Evolutionary conservation across 2,113 vertebrate genomes (phyloP), one percentile per base, ranked within the genome.

Genomic region (Zosterops lateralis): DNA sequence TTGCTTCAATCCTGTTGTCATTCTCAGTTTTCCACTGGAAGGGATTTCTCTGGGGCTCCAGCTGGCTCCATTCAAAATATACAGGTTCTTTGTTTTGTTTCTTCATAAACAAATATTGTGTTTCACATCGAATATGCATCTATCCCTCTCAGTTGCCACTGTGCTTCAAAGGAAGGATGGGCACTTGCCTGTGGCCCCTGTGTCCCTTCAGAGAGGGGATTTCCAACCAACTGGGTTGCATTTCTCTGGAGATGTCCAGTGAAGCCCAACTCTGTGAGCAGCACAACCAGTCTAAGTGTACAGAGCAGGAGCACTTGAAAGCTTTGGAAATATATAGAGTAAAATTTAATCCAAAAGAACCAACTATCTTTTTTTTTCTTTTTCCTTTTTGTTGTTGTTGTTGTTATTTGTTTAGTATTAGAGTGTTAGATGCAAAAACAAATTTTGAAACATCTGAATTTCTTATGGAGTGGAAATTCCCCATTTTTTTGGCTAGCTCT

Each of bases 151-250:
- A 64, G 34, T 57, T 84, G 36, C 28, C 0, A 0, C 11, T 48
- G 48, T 60, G 45, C 25, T 76, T 68, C 57, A 7, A 48, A 48
- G 71, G n/a, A 85, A 36, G 26, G 25, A 12, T 12, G 31, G 34
- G 42, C 32, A 11, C 44, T 14, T 48, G 12, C 31, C 44, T 57
- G 21, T n/a, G 57, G 29, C 8, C 12, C 20, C 20, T 3, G 0
- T 32, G 22, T 29, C 53, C 32, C 17, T 36, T 10, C 3, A 2
- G 1, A 0, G 15, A 38, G 15, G 7, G 28, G 22, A 32, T 25
- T 81, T 56, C 36, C 45, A 31, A 0, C 7, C 2, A 0, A 0
- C 4, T 42, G 44, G 28, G 26, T 29, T 4, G 1, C 26, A 6
- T 84, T 58, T 84, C 61, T 26, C 42, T 85, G 71, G 32, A 61